These are phyloP conservation scores for Diphyllodes magnificus DNA, from an alignment of 2,113 vertebrate species.

Conservation along the genomic window DNA sequence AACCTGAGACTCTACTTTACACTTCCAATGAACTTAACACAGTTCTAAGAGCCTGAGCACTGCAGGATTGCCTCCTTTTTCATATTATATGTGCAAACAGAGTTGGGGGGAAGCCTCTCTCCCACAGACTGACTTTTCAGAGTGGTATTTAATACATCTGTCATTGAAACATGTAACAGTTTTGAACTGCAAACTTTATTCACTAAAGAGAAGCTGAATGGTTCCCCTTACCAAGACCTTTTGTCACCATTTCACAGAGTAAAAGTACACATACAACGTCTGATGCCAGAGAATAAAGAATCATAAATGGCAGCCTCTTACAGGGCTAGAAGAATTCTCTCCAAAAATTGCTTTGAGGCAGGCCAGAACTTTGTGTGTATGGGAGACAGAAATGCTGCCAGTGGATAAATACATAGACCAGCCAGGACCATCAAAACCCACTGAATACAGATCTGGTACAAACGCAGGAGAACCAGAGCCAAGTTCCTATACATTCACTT, in stretches of 20 bases:
- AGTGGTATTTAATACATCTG: neutral
- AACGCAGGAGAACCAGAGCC: neutral
- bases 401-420: neutral
- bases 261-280: neutral
- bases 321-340: neutral
- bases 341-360: neutral
- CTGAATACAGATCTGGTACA: neutral
- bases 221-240: neutral
- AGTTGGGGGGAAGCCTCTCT: neutral
- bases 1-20: neutral
- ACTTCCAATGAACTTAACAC: neutral
- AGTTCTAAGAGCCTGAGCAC: neutral
- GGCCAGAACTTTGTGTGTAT: neutral
- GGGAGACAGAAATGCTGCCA: neutral
- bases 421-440: neutral
- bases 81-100: neutral
- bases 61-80: neutral
- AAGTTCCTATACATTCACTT: neutral
- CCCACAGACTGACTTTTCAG: neutral
- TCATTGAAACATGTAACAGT: neutral
- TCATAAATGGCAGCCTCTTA: neutral
- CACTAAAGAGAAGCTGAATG: neutral
- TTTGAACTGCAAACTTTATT: neutral
- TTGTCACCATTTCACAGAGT: neutral
- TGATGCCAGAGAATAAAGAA: neutral